These are phyloP conservation scores for Pteronotus mesoamericanus DNA, from an alignment of 2,797 vertebrate genomes.

Conservation along the genomic window DNA sequence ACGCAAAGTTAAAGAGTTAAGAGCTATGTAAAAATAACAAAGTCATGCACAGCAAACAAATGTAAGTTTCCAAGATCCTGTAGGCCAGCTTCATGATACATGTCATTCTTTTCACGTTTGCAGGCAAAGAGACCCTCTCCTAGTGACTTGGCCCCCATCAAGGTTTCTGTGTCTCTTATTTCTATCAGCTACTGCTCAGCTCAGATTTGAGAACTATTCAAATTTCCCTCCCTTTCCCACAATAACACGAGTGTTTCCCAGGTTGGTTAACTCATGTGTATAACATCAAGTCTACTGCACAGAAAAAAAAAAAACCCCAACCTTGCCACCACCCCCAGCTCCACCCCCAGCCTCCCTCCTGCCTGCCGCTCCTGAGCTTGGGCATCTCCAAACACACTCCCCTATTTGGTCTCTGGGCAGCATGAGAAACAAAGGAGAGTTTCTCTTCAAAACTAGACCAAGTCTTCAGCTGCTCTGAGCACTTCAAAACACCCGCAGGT, in stretches of 20 bases:
- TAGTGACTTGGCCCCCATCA: not conserved
- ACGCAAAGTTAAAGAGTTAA: not conserved
- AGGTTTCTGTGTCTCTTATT: not conserved
- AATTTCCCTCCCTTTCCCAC: conserved; percentile 46
- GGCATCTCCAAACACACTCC: conserved; percentile 66
- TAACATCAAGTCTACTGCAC: not conserved
- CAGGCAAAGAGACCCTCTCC: not conserved
- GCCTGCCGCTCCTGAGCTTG: conserved; percentile 66
- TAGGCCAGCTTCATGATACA: conserved; percentile 6
- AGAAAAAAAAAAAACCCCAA: not conserved
- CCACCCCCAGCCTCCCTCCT: not conserved
- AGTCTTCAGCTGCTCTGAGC: conserved; percentile 28
- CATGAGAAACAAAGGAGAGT: conserved; percentile 22
- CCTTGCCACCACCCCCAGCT: not conserved
- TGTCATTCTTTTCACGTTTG: not conserved
- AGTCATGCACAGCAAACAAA: not conserved
- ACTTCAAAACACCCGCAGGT: conserved; percentile 27
- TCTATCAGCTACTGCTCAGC: not conserved
- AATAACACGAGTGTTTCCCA: conserved; percentile 8
- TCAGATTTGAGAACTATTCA: conserved; percentile 25
- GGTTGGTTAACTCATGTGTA: conserved; percentile 33
- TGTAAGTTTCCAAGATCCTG: not conserved
- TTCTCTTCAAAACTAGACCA: conserved; percentile 48
- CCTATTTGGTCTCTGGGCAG: conserved; percentile 47
- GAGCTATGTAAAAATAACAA: conserved; percentile 6